Evolutionary conservation across 2,113 vertebrate genomes (phyloP), one percentile per base, ranked within the genome.

Genomic region (human): DNA sequence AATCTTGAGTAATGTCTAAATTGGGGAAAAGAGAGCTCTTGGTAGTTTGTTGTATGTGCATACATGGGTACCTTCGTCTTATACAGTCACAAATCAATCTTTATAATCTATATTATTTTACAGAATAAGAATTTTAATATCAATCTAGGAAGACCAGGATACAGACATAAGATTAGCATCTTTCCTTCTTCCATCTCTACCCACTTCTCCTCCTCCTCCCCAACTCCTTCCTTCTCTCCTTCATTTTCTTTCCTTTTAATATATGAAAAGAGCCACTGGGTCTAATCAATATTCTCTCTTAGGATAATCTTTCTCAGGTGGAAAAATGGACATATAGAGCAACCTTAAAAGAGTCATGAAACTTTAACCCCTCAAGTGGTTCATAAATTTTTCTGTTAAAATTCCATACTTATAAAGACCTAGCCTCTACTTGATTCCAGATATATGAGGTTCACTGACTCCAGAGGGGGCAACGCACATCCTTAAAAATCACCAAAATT

Each of bases 1-100:
- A 78, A 55, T 96, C 92, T 76, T 86, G 72, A 94, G 66, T 32
- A 89, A 48, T 72, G 38, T 79, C 93, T 93, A 87, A 96, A 89
- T 45, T 79, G 55, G n/a, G 52, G 20, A 70, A 66, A 84, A 79
- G 43, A 84, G 35, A 89, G 38, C 6, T 40, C 27, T 45, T 70
- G 32, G 48, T 27, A 48, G 12, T 61, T 86, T 92, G 35, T 68
- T 95, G 14, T 72, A 8, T 57, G 23, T 83, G 13, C 20, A 16
- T 4, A 52, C 18, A 40, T 27, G 17, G 20, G 2, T 6, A 43
- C 5, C 9, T 68, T 27, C 85, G 43, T 68, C 80, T 95, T 92
- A 32, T 32, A 23, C 6, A 57, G 32, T n/a, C 84, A 73, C 20
- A 57, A 48, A 11, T 38, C 3, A 48, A 9, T 64, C 14, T 73